These are phyloP conservation scores for Antedon mediterranea DNA, from an alignment of 53 echinoderm and acorn worm genomes.

Conservation along the genomic window DNA sequence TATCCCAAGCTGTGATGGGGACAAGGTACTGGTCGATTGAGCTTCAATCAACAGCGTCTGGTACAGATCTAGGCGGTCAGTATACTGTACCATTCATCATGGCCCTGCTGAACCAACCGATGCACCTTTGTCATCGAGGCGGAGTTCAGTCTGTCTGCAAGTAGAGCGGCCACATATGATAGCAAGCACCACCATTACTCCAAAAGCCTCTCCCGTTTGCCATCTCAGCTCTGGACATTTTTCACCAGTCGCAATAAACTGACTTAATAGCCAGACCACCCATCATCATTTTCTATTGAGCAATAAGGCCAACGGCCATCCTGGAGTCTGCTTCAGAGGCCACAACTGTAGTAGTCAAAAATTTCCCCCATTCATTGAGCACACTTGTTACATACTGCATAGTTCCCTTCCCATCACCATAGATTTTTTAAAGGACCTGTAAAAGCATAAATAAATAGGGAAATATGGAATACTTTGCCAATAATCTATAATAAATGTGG, in stretches of 20 bases:
- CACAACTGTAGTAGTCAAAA: slow-evolving; percentile 27
- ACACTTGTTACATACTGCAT: slow-evolving; percentile 52
- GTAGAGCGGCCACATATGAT: slow-evolving; percentile 21
- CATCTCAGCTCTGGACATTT: no score
- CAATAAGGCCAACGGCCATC: slow-evolving; percentile 30
- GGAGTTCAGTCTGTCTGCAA: no score
- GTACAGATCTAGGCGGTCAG: slow-evolving; percentile 25
- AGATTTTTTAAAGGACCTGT: slow-evolving; percentile 54
- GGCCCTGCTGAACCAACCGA: slow-evolving; percentile 23
- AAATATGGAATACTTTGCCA: no score
- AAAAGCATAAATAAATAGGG: no score
- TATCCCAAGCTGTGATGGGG: slow-evolving; percentile 19
- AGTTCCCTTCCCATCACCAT: slow-evolving; percentile 32
- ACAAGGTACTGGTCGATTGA: slow-evolving; percentile 8
- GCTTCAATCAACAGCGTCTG: slow-evolving; percentile 32
- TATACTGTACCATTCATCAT: slow-evolving; percentile 47
- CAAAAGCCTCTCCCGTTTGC: slow-evolving; percentile 10
- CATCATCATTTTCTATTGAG: no score
- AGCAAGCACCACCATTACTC: slow-evolving; percentile 22
- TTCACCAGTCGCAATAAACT: no score
- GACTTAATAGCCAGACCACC: no score
- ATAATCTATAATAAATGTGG: no score
- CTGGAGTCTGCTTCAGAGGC: slow-evolving; percentile 28
- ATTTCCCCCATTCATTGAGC: slow-evolving; percentile 47
- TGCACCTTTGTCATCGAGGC: no score